Conservation (phyloP, 2,888 invertebrate genomes). For the Tinea pellionella region DNA sequence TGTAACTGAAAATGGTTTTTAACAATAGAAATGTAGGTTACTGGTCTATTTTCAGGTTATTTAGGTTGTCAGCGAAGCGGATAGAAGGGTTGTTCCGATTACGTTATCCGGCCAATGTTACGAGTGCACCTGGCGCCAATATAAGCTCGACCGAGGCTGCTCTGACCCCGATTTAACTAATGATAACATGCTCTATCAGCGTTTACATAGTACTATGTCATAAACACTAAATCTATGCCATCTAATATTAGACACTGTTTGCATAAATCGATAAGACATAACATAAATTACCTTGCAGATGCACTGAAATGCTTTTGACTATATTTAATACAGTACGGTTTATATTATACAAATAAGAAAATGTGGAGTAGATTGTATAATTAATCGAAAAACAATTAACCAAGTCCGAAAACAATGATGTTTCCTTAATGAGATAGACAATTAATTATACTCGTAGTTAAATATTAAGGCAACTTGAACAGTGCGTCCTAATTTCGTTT, state of each 20-base stretch:
- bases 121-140: neutral
- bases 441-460: neutral
- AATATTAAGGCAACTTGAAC: constrained; percentile 2
- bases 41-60: neutral
- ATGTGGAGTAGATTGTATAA: too few species aligned
- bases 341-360: too few species aligned
- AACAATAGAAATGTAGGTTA: neutral
- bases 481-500: neutral
- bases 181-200: neutral
- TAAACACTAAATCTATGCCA: neutral
- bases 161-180: neutral
- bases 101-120: neutral
- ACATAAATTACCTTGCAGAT: neutral
- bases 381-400: neutral
- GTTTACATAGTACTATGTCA: neutral
- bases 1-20: neutral
- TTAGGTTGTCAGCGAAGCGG: neutral
- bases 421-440: neutral
- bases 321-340: too few species aligned
- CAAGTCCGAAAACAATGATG: neutral
- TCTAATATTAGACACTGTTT: neutral
- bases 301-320: neutral
- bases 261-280: neutral
- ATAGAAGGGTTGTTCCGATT: neutral
- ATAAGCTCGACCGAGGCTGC: neutral